phyloP scores from a whole-genome alignment of 2,113 vertebrate species.

The Antigone vipio region DNA sequence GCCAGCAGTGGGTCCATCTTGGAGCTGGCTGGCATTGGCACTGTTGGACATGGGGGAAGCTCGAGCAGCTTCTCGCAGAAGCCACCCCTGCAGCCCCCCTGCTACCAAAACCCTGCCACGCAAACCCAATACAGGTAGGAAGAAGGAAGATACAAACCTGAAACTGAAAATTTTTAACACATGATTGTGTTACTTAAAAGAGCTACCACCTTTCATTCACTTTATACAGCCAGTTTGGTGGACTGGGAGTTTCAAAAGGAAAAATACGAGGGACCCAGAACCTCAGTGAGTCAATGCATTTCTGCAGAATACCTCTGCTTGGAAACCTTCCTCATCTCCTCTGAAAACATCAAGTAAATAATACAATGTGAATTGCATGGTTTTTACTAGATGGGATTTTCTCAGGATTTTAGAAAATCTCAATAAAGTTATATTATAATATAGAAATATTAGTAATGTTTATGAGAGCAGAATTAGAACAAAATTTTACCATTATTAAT shows the following conservation, averaged over 20 bases:
- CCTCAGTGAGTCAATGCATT: neutral
- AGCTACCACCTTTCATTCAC: fast-evolving
- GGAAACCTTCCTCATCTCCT: neutral
- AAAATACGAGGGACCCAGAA: neutral
- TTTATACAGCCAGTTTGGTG: neutral
- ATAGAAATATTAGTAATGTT: neutral
- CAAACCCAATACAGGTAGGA: neutral
- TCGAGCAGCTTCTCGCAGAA: no score
- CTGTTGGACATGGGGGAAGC: no score
- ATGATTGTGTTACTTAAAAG: fast-evolving
- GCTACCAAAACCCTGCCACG: no score
- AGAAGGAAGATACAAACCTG: neutral
- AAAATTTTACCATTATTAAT: neutral
- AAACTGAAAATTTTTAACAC: neutral
- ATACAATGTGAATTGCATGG: fast-evolving
- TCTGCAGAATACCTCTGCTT: neutral
- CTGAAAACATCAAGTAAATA: neutral
- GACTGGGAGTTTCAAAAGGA: neutral
- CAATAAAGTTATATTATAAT: neutral
- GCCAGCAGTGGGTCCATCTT: no score
- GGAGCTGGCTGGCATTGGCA: no score
- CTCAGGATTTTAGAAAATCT: neutral
- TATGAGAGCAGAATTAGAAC: neutral
- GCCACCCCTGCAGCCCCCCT: no score
- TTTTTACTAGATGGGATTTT: neutral